phyloP scores from a whole-genome alignment of 2,113 vertebrate species.

The Toxotes chatareus region DNA sequence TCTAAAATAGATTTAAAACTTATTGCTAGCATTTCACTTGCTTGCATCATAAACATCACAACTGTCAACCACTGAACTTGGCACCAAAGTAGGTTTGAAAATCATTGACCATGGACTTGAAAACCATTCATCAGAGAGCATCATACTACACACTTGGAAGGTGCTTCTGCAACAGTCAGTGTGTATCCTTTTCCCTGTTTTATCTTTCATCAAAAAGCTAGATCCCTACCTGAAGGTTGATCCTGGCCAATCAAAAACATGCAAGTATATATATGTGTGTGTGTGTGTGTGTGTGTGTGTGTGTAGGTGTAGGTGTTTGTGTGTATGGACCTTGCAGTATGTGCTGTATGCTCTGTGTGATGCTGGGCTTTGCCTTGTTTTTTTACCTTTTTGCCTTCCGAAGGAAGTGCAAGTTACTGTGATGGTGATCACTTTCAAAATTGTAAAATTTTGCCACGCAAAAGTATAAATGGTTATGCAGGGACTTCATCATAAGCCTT shows the following conservation, averaged over 20 bases:
- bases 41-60: conserved; percentile 43
- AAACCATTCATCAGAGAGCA: not conserved
- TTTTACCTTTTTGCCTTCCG: not conserved
- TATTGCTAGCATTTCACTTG: conserved; percentile 27
- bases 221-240: not conserved
- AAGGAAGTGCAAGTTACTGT: conserved; percentile 1
- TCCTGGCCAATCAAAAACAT: not conserved
- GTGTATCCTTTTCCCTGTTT: not conserved
- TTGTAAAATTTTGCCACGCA: conserved; percentile 12
- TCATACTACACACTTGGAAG: not conserved
- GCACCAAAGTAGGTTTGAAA: conserved; percentile 17
- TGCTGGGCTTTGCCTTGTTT: not conserved
- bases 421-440: conserved; percentile 6
- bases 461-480: conserved; percentile 19
- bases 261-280: not conserved
- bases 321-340: no score
- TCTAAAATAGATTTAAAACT: not conserved
- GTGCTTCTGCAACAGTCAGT: not conserved
- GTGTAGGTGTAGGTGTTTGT: no score
- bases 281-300: no score
- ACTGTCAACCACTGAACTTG: conserved; percentile 2
- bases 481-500: conserved; percentile 25
- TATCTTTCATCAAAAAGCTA: not conserved
- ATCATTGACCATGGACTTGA: conserved; percentile 15
- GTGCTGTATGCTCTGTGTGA: not conserved